phyloP scores from a whole-genome alignment of 2,797 vertebrate genomes.

The Prunella strophiata region DNA sequence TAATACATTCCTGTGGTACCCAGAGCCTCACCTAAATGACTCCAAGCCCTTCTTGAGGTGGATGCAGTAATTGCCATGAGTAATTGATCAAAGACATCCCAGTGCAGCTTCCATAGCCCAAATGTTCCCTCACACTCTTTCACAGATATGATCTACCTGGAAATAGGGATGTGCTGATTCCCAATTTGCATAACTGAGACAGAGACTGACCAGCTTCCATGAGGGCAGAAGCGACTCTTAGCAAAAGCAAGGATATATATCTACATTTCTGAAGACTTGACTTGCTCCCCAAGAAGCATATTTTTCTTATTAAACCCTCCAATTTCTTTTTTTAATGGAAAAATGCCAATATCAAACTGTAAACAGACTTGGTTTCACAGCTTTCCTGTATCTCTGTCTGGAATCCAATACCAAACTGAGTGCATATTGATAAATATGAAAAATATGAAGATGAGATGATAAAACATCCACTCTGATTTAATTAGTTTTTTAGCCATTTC shows the following conservation, averaged over 20 bases:
- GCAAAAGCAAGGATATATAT: neutral
- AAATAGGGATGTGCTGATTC: neutral
- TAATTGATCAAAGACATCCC: neutral
- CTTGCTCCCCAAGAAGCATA: neutral
- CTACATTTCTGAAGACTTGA: neutral
- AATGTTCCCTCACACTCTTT: neutral
- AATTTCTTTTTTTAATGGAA: neutral
- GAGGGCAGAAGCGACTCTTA: neutral
- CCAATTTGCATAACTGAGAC: neutral
- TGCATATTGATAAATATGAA: neutral
- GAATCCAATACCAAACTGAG: neutral
- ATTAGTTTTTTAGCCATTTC: neutral
- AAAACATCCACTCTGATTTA: neutral
- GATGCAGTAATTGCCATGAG: neutral
- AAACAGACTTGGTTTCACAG: constrained; percentile 6
- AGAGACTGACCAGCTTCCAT: neutral
- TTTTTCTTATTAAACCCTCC: neutral
- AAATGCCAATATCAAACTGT: neutral
- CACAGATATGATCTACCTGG: neutral
- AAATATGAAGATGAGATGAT: neutral
- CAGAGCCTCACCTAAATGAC: neutral
- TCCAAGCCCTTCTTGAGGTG: neutral
- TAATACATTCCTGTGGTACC: neutral
- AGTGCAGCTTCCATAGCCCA: neutral
- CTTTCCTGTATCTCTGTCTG: neutral